Percentiles rank a stretch among this genome's conserved stretches.
Conservation (phyloP, 2,113 vertebrate species). For the Corythaeola cristata region DNA sequence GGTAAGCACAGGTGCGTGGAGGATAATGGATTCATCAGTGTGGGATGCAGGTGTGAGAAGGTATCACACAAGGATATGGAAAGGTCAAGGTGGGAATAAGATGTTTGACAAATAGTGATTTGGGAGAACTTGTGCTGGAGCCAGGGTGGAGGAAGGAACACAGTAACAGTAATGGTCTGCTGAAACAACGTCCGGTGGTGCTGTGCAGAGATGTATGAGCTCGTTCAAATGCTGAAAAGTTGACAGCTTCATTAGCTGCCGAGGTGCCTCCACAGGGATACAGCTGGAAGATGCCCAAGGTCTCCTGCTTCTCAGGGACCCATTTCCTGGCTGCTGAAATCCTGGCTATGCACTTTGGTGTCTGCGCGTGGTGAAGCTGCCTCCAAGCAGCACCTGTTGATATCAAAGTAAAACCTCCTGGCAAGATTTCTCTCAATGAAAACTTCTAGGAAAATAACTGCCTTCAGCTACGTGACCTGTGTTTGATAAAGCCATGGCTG, state of each 20-base stretch:
- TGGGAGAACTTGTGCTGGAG: not conserved
- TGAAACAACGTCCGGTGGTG: not conserved
- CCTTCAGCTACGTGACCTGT: not conserved
- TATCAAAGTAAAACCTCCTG: not conserved
- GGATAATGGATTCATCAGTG: not conserved
- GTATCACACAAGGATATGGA: not conserved
- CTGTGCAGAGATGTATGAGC: not conserved
- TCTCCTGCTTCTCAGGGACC: not conserved
- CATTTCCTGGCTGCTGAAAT: accelerated
- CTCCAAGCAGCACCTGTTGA: not conserved
- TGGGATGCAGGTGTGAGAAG: not conserved
- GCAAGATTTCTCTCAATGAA: accelerated
- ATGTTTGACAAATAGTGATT: not conserved
- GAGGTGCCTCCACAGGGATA: not conserved
- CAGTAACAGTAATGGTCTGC: not conserved
- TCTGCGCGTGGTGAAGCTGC: accelerated
- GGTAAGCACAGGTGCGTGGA: not conserved
- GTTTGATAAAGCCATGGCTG: not conserved
- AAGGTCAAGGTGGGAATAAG: not conserved
- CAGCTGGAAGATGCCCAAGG: not conserved
- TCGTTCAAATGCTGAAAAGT: not conserved
- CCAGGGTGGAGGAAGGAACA: not conserved
- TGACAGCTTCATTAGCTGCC: not conserved
- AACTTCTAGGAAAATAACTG: too few relatives aligned
- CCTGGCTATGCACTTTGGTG: not conserved